phyloP scores from a whole-genome alignment of 2,888 invertebrate species.

The Tetrapedia diversipes region DNA sequence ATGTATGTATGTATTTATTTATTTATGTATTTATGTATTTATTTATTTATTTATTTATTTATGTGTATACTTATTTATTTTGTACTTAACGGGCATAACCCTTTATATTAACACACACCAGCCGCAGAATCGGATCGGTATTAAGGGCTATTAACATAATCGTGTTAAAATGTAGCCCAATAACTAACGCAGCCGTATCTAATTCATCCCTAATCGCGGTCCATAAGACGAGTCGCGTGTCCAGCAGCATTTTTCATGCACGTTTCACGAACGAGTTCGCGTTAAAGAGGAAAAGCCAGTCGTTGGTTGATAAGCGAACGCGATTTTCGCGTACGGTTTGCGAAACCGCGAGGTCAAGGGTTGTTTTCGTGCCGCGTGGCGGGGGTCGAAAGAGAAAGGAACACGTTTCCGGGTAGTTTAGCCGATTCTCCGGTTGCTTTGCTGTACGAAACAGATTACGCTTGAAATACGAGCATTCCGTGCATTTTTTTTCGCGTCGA shows the following conservation, averaged over 20 bases:
- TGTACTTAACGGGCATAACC: too few relatives aligned
- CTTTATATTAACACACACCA: too few relatives aligned
- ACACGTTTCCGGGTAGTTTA: not conserved
- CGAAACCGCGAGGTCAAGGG: not conserved
- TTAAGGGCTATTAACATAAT: not conserved
- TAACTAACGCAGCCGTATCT: not conserved
- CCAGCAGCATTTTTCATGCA: conserved; percentile 2
- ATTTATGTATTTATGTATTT: too few relatives aligned
- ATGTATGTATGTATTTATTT: too few relatives aligned
- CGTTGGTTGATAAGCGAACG: conserved; percentile 4
- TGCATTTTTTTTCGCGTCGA: not conserved
- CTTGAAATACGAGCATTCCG: not conserved
- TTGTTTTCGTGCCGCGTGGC: not conserved
- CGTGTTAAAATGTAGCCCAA: not conserved
- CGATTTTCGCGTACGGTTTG: not conserved
- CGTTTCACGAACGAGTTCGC: not conserved
- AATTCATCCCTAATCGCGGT: not conserved
- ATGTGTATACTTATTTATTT: too few relatives aligned
- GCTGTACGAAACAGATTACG: not conserved
- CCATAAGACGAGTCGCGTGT: not conserved
- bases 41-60: too few relatives aligned
- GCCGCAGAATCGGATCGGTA: too few relatives aligned
- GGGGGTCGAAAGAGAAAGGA: not conserved
- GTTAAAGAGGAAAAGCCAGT: not conserved
- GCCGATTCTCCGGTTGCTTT: not conserved